These are phyloP conservation scores for Paratilapia polleni DNA, from an alignment of 2,113 vertebrate genomes.

Conservation along the genomic window DNA sequence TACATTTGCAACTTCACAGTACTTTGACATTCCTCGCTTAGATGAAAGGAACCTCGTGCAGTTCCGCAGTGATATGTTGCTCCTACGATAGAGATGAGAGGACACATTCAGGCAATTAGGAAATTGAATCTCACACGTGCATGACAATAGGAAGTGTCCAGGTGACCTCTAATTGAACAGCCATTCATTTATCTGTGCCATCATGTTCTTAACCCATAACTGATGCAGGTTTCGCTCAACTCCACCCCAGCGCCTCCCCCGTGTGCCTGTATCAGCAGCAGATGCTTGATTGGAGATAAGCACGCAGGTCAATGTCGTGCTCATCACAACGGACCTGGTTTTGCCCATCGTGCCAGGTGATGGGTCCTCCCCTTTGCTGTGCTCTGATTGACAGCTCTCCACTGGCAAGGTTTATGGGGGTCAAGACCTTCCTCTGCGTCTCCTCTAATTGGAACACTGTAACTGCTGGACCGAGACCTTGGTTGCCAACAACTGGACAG, in stretches of 20 bases:
- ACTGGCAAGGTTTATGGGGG: constrained; percentile 74
- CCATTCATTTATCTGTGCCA: constrained; percentile 42
- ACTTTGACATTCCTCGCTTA: background rate
- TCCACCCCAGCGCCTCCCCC: constrained; percentile 23
- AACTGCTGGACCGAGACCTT: constrained; percentile 63
- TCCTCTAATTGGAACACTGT: constrained; percentile 69
- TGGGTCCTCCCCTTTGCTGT: constrained; percentile 57
- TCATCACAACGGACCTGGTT: constrained; percentile 52
- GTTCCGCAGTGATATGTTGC: background rate
- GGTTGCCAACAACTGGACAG: constrained; percentile 40
- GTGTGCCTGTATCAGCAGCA: constrained; percentile 59
- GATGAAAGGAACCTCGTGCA: background rate
- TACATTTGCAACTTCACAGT: constrained; percentile 5
- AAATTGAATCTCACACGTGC: constrained; percentile 59
- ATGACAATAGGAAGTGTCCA: constrained; percentile 62
- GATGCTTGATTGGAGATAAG: constrained; percentile 78
- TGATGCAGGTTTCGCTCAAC: constrained; percentile 45
- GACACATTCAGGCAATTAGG: constrained; percentile 50
- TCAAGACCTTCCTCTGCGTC: constrained; percentile 70
- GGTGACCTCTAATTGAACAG: constrained; percentile 69
- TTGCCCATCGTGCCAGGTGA: constrained; percentile 57
- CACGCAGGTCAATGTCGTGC: constrained; percentile 68
- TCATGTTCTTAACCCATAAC: constrained; percentile 55
- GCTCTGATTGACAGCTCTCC: constrained; percentile 72
- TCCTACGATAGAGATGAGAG: background rate